phyloP scores from a whole-genome alignment of 2,888 invertebrate species.

The Plagodis pulveraria region DNA sequence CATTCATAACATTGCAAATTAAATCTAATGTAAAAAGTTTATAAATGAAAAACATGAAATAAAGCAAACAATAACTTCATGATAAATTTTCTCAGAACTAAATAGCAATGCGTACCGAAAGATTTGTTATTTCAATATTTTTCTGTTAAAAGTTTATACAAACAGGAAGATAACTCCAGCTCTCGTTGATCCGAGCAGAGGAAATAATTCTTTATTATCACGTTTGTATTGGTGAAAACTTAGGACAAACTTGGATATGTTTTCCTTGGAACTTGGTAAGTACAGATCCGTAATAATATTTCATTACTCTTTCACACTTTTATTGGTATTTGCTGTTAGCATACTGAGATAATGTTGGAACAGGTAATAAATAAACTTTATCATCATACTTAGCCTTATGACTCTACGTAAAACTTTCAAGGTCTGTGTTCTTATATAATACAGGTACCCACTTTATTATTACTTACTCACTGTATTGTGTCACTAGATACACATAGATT shows the following conservation, averaged over 20 bases:
- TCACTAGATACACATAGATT: too few relatives aligned
- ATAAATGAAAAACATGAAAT: too few relatives aligned
- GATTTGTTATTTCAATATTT: conserved; percentile 40
- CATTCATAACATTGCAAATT: too few relatives aligned
- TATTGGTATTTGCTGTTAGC: conserved; percentile 4
- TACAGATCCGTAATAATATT: conserved; percentile 35
- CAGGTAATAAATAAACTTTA: conserved; percentile 1
- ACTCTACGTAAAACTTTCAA: too few relatives aligned
- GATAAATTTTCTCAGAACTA: too few relatives aligned
- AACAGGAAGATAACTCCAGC: conserved; percentile 36
- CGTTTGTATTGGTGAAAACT: conserved; percentile 44
- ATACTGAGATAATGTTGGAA: background rate
- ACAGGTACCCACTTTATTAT: too few relatives aligned
- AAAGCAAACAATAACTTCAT: too few relatives aligned
- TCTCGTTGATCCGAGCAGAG: conserved; percentile 28
- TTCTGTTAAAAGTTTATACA: conserved; percentile 45
- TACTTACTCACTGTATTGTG: too few relatives aligned
- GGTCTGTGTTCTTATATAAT: too few relatives aligned
- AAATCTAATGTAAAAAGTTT: too few relatives aligned
- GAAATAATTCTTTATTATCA: conserved; percentile 46
- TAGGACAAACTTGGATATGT: conserved; percentile 41
- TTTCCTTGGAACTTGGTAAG: conserved; percentile 40
- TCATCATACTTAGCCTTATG: background rate
- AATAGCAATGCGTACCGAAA: conserved; percentile 3
- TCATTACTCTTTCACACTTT: conserved; percentile 30